Percentiles rank a stretch among this genome's conserved stretches.
Conservation (phyloP, 2,113 vertebrate species). For the Psittacus erithacus region DNA sequence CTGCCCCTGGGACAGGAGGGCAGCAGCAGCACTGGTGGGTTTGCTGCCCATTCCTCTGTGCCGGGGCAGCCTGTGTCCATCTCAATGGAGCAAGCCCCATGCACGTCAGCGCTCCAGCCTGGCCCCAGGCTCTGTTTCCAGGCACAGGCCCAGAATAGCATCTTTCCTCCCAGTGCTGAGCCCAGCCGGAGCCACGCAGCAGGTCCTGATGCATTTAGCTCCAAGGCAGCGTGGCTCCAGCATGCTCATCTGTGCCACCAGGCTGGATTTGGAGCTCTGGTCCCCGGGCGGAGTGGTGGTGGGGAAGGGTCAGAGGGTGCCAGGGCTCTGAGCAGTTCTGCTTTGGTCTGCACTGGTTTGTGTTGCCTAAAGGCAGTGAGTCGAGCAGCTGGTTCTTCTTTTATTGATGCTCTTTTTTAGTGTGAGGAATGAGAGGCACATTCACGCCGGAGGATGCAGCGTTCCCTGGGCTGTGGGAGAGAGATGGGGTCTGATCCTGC, state of each 20-base stretch:
- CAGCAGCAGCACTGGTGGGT: background rate
- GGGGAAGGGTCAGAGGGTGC: background rate
- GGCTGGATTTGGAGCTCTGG: background rate
- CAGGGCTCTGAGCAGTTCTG: background rate
- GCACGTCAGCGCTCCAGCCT: fast-evolving
- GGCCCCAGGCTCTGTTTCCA: background rate
- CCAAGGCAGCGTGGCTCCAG: fast-evolving
- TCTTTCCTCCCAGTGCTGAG: background rate
- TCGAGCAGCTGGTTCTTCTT: conserved; percentile 20
- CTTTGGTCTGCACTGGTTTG: background rate
- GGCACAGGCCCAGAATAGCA: background rate
- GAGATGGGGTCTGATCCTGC: fast-evolving
- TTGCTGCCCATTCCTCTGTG: background rate
- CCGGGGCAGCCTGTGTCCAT: background rate
- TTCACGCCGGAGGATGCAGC: background rate
- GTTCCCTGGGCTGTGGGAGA: background rate
- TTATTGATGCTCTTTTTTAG: background rate
- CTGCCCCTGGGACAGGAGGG: background rate
- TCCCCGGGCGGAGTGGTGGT: background rate
- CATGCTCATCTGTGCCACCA: fast-evolving
- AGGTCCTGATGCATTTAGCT: background rate
- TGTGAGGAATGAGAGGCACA: background rate
- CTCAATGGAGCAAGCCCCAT: fast-evolving
- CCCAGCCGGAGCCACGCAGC: background rate
- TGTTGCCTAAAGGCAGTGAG: fast-evolving